phyloP scores from a whole-genome alignment of 2,888 invertebrate genomes.

The Zaprionus obscuricornis region DNA sequence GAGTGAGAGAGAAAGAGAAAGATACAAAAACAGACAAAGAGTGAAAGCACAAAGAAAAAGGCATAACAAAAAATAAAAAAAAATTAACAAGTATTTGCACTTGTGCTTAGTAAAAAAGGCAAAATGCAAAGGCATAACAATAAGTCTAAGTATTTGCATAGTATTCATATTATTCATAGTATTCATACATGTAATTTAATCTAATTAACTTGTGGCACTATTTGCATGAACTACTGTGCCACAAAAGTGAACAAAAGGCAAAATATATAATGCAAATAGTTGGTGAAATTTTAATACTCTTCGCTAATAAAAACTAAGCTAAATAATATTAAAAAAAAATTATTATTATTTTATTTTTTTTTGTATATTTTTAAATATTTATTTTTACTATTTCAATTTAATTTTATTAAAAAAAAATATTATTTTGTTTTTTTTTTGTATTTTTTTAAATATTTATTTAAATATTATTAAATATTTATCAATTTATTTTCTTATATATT shows the following conservation, averaged over 20 bases:
- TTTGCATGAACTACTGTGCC: conserved; percentile 74
- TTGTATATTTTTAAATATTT: too few relatives aligned
- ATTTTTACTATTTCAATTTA: too few relatives aligned
- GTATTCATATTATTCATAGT: conserved; percentile 43
- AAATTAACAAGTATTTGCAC: too few relatives aligned
- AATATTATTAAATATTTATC: too few relatives aligned
- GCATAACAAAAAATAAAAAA: conserved; percentile 1
- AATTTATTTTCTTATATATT: too few relatives aligned
- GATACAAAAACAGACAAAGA: conserved; percentile 14
- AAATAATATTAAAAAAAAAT: too few relatives aligned
- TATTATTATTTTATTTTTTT: too few relatives aligned
- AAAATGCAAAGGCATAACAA: conserved; percentile 21
- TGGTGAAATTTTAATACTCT: too few relatives aligned
- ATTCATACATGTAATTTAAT: conserved; percentile 59
- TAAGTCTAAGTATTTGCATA: conserved; percentile 17
- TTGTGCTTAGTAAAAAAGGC: conserved; percentile 35
- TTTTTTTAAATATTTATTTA: too few relatives aligned
- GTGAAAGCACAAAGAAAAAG: conserved; percentile 19
- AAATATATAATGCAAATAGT: conserved; percentile 2
- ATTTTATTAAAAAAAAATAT: too few relatives aligned
- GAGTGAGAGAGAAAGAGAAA: conserved; percentile 12
- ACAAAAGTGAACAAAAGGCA: conserved; percentile 41
- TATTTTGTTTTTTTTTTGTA: too few relatives aligned
- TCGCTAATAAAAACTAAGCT: too few relatives aligned
- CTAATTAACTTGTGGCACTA: conserved; percentile 77